Conservation (phyloP, 2,797 vertebrate species). For the Myoxocephalus aenaeus region DNA sequence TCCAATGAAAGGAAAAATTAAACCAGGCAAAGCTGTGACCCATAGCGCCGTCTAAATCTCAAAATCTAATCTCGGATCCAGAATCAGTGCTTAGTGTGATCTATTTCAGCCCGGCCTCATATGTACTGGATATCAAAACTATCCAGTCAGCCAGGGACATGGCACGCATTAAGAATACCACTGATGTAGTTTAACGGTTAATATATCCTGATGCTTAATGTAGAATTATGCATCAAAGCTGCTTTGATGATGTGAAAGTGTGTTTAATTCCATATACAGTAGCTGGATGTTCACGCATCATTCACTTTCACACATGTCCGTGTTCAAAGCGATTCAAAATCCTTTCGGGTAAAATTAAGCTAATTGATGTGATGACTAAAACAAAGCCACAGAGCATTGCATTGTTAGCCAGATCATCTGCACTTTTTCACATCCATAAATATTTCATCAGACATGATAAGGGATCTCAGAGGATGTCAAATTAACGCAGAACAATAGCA, state of each 20-base stretch:
- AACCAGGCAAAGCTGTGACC: constrained; percentile 20
- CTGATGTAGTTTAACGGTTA: constrained; percentile 31
- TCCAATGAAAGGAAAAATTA: constrained; percentile 32
- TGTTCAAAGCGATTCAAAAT: constrained; percentile 59
- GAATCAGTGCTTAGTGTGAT: constrained; percentile 25
- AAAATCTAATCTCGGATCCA: constrained; percentile 33
- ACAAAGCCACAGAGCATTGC: constrained; percentile 49
- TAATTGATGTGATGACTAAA: constrained; percentile 61
- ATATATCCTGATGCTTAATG: constrained; percentile 26
- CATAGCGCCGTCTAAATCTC: constrained; percentile 53
- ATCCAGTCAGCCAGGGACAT: constrained; percentile 9
- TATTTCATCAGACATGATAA: constrained; percentile 56
- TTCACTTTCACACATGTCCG: constrained; percentile 47
- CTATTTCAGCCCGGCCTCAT: constrained; percentile 10
- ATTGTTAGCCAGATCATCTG: constrained; percentile 47
- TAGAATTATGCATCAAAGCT: constrained; percentile 32
- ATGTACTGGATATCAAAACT: constrained; percentile 30
- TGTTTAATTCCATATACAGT: constrained; percentile 42
- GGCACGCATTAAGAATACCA: constrained; percentile 29
- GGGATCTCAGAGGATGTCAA: constrained; percentile 47
- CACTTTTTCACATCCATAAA: constrained; percentile 44
- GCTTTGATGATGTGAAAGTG: constrained; percentile 32
- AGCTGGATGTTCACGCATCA: constrained; percentile 42
- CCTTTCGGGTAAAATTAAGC: constrained; percentile 34
- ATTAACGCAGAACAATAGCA: constrained; percentile 53